Conservation (phyloP, 2,888 invertebrate genomes). For the Anthrax anthrax region DNA sequence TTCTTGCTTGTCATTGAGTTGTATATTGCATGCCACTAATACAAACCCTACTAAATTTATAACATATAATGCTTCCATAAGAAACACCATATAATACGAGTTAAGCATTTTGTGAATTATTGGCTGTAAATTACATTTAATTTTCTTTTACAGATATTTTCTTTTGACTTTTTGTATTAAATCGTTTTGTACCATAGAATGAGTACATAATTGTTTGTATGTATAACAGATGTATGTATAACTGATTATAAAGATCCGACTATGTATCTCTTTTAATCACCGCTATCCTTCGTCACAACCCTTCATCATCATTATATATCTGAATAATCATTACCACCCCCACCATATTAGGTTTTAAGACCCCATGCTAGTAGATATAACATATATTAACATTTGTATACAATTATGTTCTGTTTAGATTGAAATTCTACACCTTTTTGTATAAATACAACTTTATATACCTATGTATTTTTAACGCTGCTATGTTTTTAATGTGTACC, state of each 20-base stretch:
- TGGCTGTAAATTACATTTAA: conserved; percentile 10
- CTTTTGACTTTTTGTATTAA: neutral
- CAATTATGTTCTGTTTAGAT: no score
- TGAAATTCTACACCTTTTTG: no score
- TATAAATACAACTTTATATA: no score
- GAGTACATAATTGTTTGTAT: neutral
- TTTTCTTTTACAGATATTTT: conserved; percentile 5
- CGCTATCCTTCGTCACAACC: neutral
- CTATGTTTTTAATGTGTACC: no score
- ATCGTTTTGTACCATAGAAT: neutral
- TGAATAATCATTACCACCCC: no score
- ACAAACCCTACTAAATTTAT: neutral
- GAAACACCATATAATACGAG: neutral
- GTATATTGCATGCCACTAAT: neutral
- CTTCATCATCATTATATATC: no score
- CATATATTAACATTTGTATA: no score
- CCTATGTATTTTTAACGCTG: no score
- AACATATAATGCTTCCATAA: neutral
- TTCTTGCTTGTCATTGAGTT: neutral
- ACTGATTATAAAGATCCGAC: neutral
- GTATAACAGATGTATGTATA: neutral
- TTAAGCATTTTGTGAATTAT: conserved; percentile 10
- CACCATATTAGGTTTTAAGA: no score
- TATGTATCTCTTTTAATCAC: conserved; percentile 4
- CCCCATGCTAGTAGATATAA: no score